Percentiles rank a stretch among this genome's conserved stretches.
These are phyloP conservation scores for Podarcis cretensis DNA, from an alignment of 2,113 vertebrate species.

Conservation along the genomic window DNA sequence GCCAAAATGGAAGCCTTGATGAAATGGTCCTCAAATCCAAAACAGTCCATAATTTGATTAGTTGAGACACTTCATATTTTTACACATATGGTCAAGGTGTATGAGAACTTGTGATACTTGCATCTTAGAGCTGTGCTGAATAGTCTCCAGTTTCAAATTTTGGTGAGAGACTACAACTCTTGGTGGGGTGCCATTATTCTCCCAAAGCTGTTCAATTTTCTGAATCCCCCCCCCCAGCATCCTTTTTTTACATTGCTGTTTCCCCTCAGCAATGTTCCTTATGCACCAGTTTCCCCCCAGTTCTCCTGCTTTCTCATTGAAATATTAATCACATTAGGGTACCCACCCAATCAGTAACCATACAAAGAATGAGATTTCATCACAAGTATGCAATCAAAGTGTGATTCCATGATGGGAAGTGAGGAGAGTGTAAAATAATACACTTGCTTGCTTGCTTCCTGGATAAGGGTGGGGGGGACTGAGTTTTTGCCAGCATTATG, in stretches of 20 bases:
- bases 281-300: background rate
- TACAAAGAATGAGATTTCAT: background rate
- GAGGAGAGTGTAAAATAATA: background rate
- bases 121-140: no score
- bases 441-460: no score
- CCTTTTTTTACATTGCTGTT: background rate
- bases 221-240: background rate
- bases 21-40: background rate
- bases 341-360: background rate
- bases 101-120: no score
- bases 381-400: background rate
- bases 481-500: background rate
- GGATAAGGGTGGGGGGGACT: no score
- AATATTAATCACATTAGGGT: background rate
- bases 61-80: background rate
- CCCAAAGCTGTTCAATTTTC: background rate
- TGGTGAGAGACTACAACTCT: background rate
- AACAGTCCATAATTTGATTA: background rate
- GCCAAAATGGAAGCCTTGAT: background rate
- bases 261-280: background rate
- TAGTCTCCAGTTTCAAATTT: background rate
- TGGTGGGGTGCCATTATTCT: no score
- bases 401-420: background rate
- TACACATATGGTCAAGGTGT: no score
- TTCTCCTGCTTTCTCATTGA: background rate